phyloP scores from a whole-genome alignment of 2,113 vertebrate genomes.

The Gambusia affinis region DNA sequence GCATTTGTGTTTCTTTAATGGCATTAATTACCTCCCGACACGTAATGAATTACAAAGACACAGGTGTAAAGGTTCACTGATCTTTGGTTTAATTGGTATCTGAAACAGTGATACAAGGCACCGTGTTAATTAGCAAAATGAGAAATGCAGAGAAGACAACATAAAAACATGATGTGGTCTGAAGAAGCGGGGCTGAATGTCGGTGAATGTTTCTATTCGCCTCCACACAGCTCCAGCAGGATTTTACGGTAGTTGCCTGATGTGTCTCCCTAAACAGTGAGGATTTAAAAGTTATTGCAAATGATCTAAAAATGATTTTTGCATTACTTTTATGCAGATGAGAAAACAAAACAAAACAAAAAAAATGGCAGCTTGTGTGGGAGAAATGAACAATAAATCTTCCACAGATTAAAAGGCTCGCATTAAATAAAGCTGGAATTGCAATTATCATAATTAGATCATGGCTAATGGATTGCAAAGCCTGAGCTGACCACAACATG shows the following conservation, averaged over 20 bases:
- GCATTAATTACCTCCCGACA: neutral
- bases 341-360: neutral
- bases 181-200: neutral
- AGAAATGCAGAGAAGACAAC: neutral
- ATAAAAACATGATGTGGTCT: slow-evolving; percentile 2
- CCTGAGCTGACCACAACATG: neutral
- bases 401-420: neutral
- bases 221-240: slow-evolving; percentile 89
- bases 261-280: slow-evolving; percentile 86
- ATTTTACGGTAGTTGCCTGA: slow-evolving; percentile 95
- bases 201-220: slow-evolving; percentile 77
- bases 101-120: slow-evolving; percentile 60
- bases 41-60: slow-evolving; percentile 30
- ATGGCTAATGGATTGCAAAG: slow-evolving; percentile 27
- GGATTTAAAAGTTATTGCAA: slow-evolving; percentile 14
- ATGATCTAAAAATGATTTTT: neutral
- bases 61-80: slow-evolving; percentile 55
- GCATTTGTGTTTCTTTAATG: slow-evolving; percentile 21
- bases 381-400: neutral
- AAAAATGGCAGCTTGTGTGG: neutral
- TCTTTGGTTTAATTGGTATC: slow-evolving; percentile 71
- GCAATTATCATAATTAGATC: neutral
- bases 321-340: neutral
- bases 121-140: slow-evolving; percentile 40
- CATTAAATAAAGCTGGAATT: neutral